Base-by-base conservation (phyloP, 2,888 invertebrate genomes). In the Drepanosiphum platanoidis region DNA sequence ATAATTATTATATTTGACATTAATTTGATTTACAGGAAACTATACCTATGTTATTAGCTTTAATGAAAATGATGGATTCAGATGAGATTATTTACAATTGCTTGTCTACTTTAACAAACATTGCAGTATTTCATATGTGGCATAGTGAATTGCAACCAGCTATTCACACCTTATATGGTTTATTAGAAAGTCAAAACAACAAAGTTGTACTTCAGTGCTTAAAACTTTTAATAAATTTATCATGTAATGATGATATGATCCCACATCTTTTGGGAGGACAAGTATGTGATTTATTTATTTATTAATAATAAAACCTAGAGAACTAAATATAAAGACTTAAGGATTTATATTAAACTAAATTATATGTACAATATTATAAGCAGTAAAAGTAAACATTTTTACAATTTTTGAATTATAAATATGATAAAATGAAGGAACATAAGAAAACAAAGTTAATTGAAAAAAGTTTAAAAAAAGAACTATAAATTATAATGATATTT, bases 171-270 rank as follows among this genome's bases (percentile, higher is more conserved):
- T 88, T 92, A 39, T 91, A 91, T 87, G 88, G 89, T 34, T 88
- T 91, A 32, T 89, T 92, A 52, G 91, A 91, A 87, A 89, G 88
- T 72, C 89, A 89, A 22, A 89, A 89, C 78, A 88, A 89, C 9
- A 89, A 90, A 30, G 88, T 91, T 32, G 90, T 90, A 87, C 88
- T 92, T 30, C 92, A 92, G 88, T 90, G 92, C 3, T 89, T 92
- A 32, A 91, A 92, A 87, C 89, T 92, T 46, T 90, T 93, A 68
- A 92, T 92, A 82, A 93, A 93, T 88, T 89, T 93, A 8, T 92
- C 92, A 15, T 91, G 92, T 87, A 92, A 92, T 89, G 90, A 91
- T 87, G 91, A 91, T 86, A 91, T 92, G 90, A 91, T 92, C 72
- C 92, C 92, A 11, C 91, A 91, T 88, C 89, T 92, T 61, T 89